phyloP scores from a whole-genome alignment of 2,797 vertebrate genomes.

The Cossypha dichroa region DNA sequence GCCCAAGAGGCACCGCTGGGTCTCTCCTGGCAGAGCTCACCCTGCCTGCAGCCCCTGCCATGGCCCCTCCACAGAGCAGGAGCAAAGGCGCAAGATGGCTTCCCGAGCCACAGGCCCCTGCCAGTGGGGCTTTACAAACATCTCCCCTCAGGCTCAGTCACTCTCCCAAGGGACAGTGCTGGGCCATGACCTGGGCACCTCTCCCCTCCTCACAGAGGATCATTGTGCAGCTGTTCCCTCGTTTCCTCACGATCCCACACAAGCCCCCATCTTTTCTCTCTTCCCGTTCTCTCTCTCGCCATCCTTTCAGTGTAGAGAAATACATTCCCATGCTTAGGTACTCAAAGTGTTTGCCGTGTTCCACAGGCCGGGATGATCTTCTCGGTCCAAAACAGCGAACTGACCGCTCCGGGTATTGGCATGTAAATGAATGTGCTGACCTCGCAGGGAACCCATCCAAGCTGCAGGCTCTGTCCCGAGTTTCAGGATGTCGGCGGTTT shows the following conservation, averaged over 20 bases:
- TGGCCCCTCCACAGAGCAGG: rapidly evolving
- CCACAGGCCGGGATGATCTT: constrained; percentile 18
- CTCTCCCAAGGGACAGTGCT: not conserved
- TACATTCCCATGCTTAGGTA: constrained; percentile 55
- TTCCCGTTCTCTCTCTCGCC: not conserved
- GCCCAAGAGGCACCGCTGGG: rapidly evolving
- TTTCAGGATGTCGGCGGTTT: constrained; percentile 50
- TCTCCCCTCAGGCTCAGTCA: not conserved
- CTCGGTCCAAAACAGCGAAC: not conserved
- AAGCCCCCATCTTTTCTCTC: not conserved
- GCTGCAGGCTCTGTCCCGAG: constrained; percentile 13
- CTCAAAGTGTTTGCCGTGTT: constrained; percentile 14
- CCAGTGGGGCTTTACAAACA: not conserved
- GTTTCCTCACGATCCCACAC: not conserved
- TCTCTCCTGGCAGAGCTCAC: not conserved
- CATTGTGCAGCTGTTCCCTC: not conserved
- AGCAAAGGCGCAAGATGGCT: not conserved
- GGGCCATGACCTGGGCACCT: not conserved
- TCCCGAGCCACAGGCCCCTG: not conserved
- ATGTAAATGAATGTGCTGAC: constrained; percentile 71
- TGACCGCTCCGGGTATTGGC: constrained; percentile 45
- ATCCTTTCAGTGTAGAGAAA: constrained; percentile 37
- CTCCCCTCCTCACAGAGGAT: not conserved
- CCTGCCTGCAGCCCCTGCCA: rapidly evolving
- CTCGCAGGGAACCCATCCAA: not conserved